phyloP scores from a whole-genome alignment of 2,888 invertebrate species.

The Metopia argyrocephala region DNA sequence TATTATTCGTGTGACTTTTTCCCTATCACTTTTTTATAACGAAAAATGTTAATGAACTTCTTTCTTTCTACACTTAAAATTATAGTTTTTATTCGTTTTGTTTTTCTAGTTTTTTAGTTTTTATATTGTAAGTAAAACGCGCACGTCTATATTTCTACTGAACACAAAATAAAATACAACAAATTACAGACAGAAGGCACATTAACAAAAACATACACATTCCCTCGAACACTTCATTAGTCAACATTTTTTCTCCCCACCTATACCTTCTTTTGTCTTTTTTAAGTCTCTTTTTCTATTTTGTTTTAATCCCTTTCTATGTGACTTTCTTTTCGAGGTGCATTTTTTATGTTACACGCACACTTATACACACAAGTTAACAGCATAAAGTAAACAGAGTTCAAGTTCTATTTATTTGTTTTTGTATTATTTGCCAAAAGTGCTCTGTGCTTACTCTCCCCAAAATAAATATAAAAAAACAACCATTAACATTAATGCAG shows the following conservation, averaged over 20 bases:
- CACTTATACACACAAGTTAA: conserved; percentile 19
- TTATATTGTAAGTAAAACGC: conserved; percentile 53
- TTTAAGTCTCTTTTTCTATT: conserved; percentile 17
- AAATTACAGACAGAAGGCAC: conserved; percentile 32
- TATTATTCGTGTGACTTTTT: conserved; percentile 55
- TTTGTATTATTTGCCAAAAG: conserved; percentile 26
- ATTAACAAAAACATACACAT: neutral
- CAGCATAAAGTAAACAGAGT: conserved; percentile 44
- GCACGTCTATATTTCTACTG: conserved; percentile 28
- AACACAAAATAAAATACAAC: conserved; percentile 12
- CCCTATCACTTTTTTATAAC: conserved; percentile 29
- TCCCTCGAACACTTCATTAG: conserved; percentile 26
- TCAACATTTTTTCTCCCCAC: conserved; percentile 38
- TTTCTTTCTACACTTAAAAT: conserved; percentile 57
- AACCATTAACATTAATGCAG: neutral
- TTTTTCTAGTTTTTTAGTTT: conserved; percentile 64
- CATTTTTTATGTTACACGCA: neutral
- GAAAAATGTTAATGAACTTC: conserved; percentile 78
- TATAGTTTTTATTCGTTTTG: conserved; percentile 42
- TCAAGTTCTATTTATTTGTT: conserved; percentile 46
- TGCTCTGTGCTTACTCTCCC: conserved; percentile 21
- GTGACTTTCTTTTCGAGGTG: conserved; percentile 53
- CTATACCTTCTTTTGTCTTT: neutral
- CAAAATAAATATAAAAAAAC: too few relatives aligned
- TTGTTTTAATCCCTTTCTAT: conserved; percentile 48